Base-by-base conservation (phyloP, 2,888 invertebrate species). In the Spisula solida region DNA sequence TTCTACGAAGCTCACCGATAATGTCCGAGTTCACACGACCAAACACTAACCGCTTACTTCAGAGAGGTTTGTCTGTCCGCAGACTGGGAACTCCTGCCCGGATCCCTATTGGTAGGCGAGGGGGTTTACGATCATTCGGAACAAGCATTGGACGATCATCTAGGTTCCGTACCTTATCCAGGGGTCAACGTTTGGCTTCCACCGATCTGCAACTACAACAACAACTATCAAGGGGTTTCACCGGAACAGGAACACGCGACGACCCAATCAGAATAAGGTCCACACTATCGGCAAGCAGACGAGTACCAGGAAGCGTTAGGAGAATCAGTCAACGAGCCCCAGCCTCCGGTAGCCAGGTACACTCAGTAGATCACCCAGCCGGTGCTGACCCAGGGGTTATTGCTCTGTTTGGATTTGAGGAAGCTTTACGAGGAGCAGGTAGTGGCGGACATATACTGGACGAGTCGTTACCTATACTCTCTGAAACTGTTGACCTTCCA, bases 371-470 rank as follows among this genome's bases (percentile, higher is more conserved):
- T 6, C 20, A 29, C 2, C 85, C 78, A 25, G 5, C 56, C 14
- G n/a, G 56, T 31, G 25, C 10, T 31, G 75, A 78, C n/a, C 55
- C 78, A n/a, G 48, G 60, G 5, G 79, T 85, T 14, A 55, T 85
- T 6, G 85, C 85, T 41, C 34, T 85, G n/a, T 85, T 85, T 56
- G 85, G 85, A 0, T 85, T 85, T 79, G 85, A 85, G 29, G 25
- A 70, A 8, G 18, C 75, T 0, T 14, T 70, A n/a, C 14, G 66
- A 16, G 82, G 82, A 18, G 14, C 82, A 14, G n/a, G n/a, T 2
- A 56, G 55, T 48, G 78, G 56, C 0, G 18, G 18, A 20, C 5
- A 18, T 2, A 56, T 14, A 34, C 8, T 70, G 10, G 78, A 31
- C 78, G 12, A 29, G 1, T 2, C 2, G 1, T 18, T 81, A 14